phyloP scores from a whole-genome alignment of 2,888 invertebrate genomes.

The Sesamia inferens region DNA sequence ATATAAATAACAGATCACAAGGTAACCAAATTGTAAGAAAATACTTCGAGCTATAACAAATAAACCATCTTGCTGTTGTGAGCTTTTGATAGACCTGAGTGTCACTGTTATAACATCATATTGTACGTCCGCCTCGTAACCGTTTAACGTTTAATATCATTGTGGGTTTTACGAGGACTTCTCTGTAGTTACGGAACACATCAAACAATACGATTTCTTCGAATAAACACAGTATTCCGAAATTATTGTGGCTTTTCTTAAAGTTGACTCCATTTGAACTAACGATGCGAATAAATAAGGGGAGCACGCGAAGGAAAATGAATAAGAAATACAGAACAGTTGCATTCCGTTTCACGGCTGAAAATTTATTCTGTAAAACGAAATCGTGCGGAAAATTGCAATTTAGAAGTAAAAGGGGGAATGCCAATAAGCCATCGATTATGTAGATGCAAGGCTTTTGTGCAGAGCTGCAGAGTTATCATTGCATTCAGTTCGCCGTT shows the following conservation, averaged over 20 bases:
- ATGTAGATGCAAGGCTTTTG: constrained; percentile 88
- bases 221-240: constrained; percentile 19
- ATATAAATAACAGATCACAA: too few relatives aligned
- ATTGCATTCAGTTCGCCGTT: constrained; percentile 82
- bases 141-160: constrained; percentile 49
- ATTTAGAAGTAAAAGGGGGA: constrained; percentile 89
- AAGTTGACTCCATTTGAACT: constrained; percentile 51
- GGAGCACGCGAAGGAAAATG: constrained; percentile 69
- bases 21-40: neutral
- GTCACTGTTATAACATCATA: constrained; percentile 46
- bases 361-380: constrained; percentile 87
- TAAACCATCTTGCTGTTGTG: constrained; percentile 5
- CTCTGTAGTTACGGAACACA: constrained; percentile 43
- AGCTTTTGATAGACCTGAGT: constrained; percentile 44
- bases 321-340: constrained; percentile 81
- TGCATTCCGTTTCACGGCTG: constrained; percentile 81
- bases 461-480: constrained; percentile 85
- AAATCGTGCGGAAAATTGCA: constrained; percentile 90
- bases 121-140: constrained; percentile 44
- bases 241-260: constrained; percentile 46
- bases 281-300: constrained; percentile 71
- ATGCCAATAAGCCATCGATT: constrained; percentile 89
- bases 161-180: constrained; percentile 40
- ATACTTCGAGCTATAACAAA: constrained; percentile 10
- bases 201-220: constrained; percentile 29